Conservation (phyloP, 2,888 invertebrate genomes). For the Steinernema hermaphroditum region DNA sequence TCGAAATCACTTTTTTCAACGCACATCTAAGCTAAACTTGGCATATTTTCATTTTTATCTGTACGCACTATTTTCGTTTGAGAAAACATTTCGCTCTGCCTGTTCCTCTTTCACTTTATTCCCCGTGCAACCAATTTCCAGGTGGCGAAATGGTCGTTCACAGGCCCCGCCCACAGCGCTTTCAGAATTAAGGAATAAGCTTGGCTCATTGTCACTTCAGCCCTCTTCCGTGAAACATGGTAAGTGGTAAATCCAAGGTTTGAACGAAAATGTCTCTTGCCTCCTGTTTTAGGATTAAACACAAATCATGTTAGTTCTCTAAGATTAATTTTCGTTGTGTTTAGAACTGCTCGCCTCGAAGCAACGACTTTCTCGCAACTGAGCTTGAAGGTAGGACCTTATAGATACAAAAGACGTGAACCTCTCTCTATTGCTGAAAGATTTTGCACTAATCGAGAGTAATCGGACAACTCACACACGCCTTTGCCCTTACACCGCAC, state of each 20-base stretch:
- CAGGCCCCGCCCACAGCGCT: conserved; percentile 12
- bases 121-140: conserved; percentile 17
- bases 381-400: conserved; percentile 11
- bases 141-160: conserved; percentile 7
- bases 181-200: conserved; percentile 28
- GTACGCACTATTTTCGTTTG: background rate
- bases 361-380: background rate
- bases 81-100: too few relatives aligned
- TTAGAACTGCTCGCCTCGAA: conserved; percentile 8
- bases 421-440: background rate
- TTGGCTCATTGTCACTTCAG: conserved; percentile 24
- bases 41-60: too few relatives aligned
- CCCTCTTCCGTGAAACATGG: conserved; percentile 2
- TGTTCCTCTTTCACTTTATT: background rate
- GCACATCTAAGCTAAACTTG: too few relatives aligned
- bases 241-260: background rate
- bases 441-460: background rate
- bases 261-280: background rate
- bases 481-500: background rate
- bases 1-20: too few relatives aligned
- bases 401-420: too few relatives aligned
- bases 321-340: background rate
- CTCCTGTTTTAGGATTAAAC: too few relatives aligned
- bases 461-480: background rate
- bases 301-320: too few relatives aligned